phyloP scores from a whole-genome alignment of 1,140 invertebrate genomes.

The Eufriesea mexicana region DNA sequence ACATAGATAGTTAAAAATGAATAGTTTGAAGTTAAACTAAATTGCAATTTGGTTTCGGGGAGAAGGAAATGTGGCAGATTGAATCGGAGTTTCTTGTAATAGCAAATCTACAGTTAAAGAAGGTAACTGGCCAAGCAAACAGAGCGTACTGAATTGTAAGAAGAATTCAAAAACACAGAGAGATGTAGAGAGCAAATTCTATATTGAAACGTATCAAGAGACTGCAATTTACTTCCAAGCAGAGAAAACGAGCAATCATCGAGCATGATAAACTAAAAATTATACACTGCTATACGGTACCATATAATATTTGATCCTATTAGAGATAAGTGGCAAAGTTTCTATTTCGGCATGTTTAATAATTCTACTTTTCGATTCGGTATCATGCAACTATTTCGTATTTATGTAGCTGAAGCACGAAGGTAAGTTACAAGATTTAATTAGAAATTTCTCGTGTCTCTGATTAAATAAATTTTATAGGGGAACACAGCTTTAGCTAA shows the following conservation, averaged over 20 bases:
- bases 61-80: background rate
- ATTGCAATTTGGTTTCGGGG: background rate
- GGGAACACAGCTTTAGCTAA: too few species aligned
- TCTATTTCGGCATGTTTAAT: too few species aligned
- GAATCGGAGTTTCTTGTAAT: background rate
- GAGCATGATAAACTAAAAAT: conserved; percentile 2
- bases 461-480: too few species aligned
- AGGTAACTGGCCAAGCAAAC: background rate
- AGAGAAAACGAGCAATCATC: conserved; percentile 23
- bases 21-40: too few species aligned
- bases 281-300: background rate
- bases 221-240: background rate
- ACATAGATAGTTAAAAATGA: background rate
- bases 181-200: background rate
- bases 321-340: background rate
- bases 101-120: background rate
- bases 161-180: background rate
- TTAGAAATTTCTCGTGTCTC: too few species aligned
- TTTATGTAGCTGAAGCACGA: too few species aligned
- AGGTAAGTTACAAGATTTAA: too few species aligned
- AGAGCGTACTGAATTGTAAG: background rate
- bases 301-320: background rate
- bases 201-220: background rate
- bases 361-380: too few species aligned
- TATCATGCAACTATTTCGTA: too few species aligned